Percentiles rank a stretch among this genome's conserved stretches.
These are phyloP conservation scores for Rhamnusium bicolor DNA, from an alignment of 2,888 invertebrate species.

Conservation along the genomic window DNA sequence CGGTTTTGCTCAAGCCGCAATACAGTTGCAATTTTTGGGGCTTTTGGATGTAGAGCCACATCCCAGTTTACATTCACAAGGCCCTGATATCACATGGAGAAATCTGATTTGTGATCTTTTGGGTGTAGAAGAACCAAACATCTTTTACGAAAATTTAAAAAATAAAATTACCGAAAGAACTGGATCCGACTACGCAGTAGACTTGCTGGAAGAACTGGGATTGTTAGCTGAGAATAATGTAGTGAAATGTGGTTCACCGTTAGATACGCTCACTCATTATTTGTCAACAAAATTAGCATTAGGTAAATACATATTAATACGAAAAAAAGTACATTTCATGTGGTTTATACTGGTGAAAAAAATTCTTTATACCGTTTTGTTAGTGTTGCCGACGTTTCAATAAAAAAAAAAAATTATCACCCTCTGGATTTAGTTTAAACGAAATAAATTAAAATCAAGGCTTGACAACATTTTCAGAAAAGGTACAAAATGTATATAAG, in stretches of 20 bases:
- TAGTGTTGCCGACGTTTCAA: too few species aligned
- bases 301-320: constrained; percentile 72
- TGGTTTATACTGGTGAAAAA: too few species aligned
- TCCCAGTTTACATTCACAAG: constrained; percentile 93
- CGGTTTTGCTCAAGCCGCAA: constrained; percentile 92
- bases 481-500: too few species aligned
- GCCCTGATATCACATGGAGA: constrained; percentile 98
- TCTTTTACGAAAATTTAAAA: constrained; percentile 94
- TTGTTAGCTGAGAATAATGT: constrained; percentile 88
- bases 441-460: too few species aligned
- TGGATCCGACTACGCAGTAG: constrained; percentile 79
- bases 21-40: constrained; percentile 87
- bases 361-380: too few species aligned
- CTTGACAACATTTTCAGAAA: too few species aligned
- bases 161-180: constrained; percentile 87
- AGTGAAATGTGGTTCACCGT: constrained; percentile 87
- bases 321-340: neutral
- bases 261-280: constrained; percentile 95
- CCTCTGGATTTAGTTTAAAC: too few species aligned
- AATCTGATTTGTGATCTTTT: constrained; percentile 86
- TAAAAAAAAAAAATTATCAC: too few species aligned
- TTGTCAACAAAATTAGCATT: constrained; percentile 86
- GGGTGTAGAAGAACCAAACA: constrained; percentile 87
- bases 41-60: constrained; percentile 89
- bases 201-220: constrained; percentile 89